phyloP scores from a whole-genome alignment of 2,113 vertebrate species.

The Corvus hawaiiensis region DNA sequence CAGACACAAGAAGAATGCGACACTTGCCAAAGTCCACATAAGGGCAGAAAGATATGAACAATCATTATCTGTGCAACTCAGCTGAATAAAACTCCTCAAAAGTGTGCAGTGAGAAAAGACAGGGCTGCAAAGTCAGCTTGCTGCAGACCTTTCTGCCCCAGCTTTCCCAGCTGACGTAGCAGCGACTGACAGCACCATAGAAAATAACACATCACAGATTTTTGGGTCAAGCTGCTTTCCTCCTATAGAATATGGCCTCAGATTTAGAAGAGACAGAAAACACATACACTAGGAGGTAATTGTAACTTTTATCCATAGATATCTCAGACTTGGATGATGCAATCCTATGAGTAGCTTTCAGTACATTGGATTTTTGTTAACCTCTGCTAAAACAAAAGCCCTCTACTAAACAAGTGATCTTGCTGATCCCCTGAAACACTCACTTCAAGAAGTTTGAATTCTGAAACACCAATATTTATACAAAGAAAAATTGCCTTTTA shows the following conservation, averaged over 20 bases:
- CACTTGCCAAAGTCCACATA: neutral
- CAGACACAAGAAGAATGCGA: rapidly evolving
- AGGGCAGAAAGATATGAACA: neutral
- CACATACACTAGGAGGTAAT: neutral
- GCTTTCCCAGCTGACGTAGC: neutral
- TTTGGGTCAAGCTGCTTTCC: neutral
- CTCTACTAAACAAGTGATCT: neutral
- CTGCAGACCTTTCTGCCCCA: neutral
- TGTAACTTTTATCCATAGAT: neutral
- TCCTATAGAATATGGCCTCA: neutral
- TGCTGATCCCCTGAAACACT: neutral
- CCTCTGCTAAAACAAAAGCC: neutral
- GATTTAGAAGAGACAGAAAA: neutral
- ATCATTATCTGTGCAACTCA: neutral
- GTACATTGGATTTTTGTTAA: neutral
- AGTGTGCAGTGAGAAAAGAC: neutral
- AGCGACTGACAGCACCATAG: rapidly evolving
- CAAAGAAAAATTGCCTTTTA: neutral
- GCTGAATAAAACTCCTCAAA: neutral
- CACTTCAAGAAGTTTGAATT: neutral
- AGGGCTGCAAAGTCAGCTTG: neutral
- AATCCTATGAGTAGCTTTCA: neutral
- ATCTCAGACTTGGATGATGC: neutral
- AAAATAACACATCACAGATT: neutral
- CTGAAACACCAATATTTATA: neutral